Evolutionary conservation across 23 tunicate genomes (phyloP).

Genomic region (Phallusia fumigata): DNA sequence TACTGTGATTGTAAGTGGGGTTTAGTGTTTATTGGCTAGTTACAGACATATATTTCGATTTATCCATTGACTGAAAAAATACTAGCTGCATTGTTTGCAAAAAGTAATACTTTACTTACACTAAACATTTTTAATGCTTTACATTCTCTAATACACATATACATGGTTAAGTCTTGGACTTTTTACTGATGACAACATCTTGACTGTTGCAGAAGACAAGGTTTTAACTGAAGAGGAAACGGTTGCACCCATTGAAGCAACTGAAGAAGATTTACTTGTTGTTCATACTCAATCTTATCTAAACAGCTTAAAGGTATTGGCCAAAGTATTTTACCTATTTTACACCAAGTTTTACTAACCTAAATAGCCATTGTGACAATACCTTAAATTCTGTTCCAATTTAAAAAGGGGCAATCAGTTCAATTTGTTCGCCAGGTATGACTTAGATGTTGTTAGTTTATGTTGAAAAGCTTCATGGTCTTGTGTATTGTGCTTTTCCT

Average conservation of each 20-base stretch:
- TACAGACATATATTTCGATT: too few species aligned
- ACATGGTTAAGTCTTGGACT: background rate
- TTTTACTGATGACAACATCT: background rate
- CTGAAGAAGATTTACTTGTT: slow-evolving; percentile 49
- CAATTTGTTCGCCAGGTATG: slow-evolving; percentile 3
- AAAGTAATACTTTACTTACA: background rate
- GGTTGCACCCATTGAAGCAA: slow-evolving; percentile 43
- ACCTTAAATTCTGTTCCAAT: background rate
- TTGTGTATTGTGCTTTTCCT: too few species aligned
- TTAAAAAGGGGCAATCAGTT: background rate
- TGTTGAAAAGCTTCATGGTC: background rate
- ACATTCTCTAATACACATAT: background rate
- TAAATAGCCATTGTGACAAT: too few species aligned
- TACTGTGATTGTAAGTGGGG: too few species aligned
- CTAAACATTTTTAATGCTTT: too few species aligned
- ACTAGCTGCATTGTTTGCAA: too few species aligned
- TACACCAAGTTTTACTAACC: too few species aligned
- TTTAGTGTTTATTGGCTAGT: too few species aligned
- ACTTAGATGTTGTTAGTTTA: background rate
- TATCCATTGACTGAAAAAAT: too few species aligned
- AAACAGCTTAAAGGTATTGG: slow-evolving; percentile 66
- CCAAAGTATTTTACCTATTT: background rate
- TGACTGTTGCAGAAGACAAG: background rate
- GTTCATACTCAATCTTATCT: slow-evolving; percentile 65
- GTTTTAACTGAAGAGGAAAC: slow-evolving; percentile 15